phyloP scores from a whole-genome alignment of 2,113 vertebrate species.

The Argyrosomus japonicus region DNA sequence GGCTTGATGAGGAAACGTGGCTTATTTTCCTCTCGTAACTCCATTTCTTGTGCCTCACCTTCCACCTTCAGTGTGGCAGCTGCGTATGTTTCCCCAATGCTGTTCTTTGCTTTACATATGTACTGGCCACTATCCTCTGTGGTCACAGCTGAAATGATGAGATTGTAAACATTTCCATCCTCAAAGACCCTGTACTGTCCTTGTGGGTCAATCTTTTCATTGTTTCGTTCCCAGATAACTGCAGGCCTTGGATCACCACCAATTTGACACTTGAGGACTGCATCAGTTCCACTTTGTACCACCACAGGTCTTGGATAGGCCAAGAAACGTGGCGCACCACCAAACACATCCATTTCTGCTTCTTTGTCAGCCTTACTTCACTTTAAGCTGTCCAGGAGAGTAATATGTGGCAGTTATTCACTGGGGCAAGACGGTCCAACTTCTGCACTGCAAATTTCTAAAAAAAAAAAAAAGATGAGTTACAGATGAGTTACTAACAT shows the following conservation, averaged over 20 bases:
- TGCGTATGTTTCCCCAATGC: conserved; percentile 93
- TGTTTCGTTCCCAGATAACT: conserved; percentile 94
- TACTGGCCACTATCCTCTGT: conserved; percentile 93
- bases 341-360: conserved; percentile 87
- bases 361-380: conserved; percentile 55
- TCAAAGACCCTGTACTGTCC: conserved; percentile 88
- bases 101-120: conserved; percentile 94
- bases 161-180: conserved; percentile 92
- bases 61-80: conserved; percentile 92
- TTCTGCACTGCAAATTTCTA: conserved; percentile 64
- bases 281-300: conserved; percentile 89
- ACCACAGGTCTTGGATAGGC: conserved; percentile 92
- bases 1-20: conserved; percentile 91
- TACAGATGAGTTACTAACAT: not conserved
- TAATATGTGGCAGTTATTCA: conserved; percentile 48
- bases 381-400: conserved; percentile 44
- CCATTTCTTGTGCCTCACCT: conserved; percentile 84
- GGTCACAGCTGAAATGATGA: conserved; percentile 87
- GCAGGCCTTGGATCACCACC: conserved; percentile 90
- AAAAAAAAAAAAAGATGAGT: conserved; percentile 23
- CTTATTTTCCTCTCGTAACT: conserved; percentile 80
- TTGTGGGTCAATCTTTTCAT: conserved; percentile 85
- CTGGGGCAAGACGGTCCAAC: conserved; percentile 47
- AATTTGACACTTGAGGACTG: conserved; percentile 93
- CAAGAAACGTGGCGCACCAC: conserved; percentile 93